phyloP scores from a whole-genome alignment of 2,888 invertebrate species.

The Chrysolina americana region DNA sequence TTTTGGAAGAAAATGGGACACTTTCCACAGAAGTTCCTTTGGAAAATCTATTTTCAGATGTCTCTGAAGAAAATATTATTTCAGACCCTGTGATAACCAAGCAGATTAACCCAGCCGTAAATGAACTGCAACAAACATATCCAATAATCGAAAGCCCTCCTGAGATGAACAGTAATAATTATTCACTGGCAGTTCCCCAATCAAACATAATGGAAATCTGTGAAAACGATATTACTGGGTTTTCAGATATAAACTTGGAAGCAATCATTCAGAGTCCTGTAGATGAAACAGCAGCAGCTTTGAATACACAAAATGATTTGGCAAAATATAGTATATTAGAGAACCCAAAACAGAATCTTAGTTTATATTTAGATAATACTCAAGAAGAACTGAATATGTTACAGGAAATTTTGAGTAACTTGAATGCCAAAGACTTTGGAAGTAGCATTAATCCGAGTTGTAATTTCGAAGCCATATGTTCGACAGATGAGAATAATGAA shows the following conservation, averaged over 20 bases:
- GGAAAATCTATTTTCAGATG: slow-evolving; percentile 5
- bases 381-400: slow-evolving; percentile 52
- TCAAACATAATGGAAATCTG: not conserved
- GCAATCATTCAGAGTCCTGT: not conserved
- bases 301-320: not conserved
- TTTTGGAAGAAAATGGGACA: slow-evolving; percentile 4
- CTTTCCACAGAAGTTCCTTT: not conserved
- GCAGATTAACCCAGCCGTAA: not conserved
- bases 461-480: not conserved
- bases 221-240: slow-evolving; percentile 1
- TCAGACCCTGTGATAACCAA: not conserved
- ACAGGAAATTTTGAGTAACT: slow-evolving; percentile 53
- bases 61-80: not conserved
- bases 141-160: slow-evolving; percentile 15
- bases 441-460: not conserved
- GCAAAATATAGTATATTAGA: slow-evolving; percentile 40
- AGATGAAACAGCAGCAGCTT: not conserved
- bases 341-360: slow-evolving; percentile 50
- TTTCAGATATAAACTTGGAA: not conserved
- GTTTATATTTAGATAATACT: slow-evolving; percentile 50
- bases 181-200: not conserved
- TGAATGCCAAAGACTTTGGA: slow-evolving; percentile 48
- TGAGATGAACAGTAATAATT: not conserved
- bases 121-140: not conserved
- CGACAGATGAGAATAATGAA: not conserved